phyloP scores from a whole-genome alignment of 2,113 vertebrate species.

The Varanus komodoensis region DNA sequence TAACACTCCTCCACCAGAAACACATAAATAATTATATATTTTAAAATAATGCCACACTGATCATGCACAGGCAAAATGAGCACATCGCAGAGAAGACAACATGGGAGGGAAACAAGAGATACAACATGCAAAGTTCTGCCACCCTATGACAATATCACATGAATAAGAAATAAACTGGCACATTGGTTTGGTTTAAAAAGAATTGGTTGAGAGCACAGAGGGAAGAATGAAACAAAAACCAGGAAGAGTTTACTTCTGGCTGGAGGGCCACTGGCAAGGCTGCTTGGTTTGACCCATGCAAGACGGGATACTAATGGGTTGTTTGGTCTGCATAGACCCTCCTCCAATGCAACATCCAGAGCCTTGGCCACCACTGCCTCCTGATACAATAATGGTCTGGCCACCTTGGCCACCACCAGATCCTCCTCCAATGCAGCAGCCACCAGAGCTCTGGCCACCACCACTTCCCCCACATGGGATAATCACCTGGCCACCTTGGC shows the following conservation, averaged over 20 bases:
- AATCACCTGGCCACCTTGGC: neutral
- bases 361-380: neutral
- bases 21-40: neutral
- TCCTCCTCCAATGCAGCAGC: neutral
- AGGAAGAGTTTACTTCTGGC: neutral
- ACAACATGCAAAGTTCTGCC: neutral
- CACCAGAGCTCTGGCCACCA: neutral
- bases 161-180: neutral
- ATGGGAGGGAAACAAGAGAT: neutral
- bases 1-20: neutral
- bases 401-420: neutral
- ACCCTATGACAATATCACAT: neutral
- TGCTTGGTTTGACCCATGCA: slow-evolving; percentile 5
- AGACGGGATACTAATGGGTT: neutral
- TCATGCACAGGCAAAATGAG: neutral
- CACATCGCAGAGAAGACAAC: neutral
- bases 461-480: neutral
- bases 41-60: neutral
- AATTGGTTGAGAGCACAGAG: neutral
- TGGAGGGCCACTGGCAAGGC: neutral
- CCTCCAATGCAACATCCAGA: neutral
- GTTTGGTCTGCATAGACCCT: neutral
- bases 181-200: no score
- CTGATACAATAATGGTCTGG: neutral
- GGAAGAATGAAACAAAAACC: neutral